Evolutionary conservation across 2,113 vertebrate genomes (phyloP).

Genomic region (Stictonetta naevosa): DNA sequence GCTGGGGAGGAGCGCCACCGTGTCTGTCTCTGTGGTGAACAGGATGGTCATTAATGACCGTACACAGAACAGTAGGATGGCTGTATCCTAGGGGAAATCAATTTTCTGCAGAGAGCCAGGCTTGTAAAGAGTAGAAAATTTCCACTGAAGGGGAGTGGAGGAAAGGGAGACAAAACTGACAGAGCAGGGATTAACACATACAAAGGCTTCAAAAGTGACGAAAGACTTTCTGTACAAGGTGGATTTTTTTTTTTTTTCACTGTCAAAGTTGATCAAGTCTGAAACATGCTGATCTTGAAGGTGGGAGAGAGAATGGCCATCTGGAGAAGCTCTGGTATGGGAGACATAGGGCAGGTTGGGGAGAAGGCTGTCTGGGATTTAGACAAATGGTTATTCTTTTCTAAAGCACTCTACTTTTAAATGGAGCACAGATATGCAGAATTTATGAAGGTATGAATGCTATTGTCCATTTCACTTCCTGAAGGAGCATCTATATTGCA

Average conservation of each 20-base stretch:
- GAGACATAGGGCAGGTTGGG: background rate
- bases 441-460: background rate
- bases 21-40: slow-evolving; percentile 37
- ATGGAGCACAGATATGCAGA: background rate
- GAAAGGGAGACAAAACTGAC: background rate
- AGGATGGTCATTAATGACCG: slow-evolving; percentile 54
- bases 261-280: background rate
- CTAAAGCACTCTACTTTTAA: background rate
- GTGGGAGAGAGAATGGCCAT: background rate
- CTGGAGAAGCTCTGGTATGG: background rate
- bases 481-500: background rate
- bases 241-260: fast-evolving
- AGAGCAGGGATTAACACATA: slow-evolving; percentile 38
- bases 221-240: background rate
- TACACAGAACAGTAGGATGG: slow-evolving; percentile 43
- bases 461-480: background rate
- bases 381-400: background rate
- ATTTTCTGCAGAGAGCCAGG: slow-evolving; percentile 33
- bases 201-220: slow-evolving; percentile 24
- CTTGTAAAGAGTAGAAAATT: slow-evolving; percentile 56
- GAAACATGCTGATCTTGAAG: background rate
- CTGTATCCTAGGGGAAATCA: slow-evolving; percentile 68
- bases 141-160: slow-evolving; percentile 19
- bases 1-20: background rate
- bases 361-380: background rate